Base-by-base conservation (phyloP, 2,797 vertebrate genomes). In the Synaphobranchus kaupii region DNA sequence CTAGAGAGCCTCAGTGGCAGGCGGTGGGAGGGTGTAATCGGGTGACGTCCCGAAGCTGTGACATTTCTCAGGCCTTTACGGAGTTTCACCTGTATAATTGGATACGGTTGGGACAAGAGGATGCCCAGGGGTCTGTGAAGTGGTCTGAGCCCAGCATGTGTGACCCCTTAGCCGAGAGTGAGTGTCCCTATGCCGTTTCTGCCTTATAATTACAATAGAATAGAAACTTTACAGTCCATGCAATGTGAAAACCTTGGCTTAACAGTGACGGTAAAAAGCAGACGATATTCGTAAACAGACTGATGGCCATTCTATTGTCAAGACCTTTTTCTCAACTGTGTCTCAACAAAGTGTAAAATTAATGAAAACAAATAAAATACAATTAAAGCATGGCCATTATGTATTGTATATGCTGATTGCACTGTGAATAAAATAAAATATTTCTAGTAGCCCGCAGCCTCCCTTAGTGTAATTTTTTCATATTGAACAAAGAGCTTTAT, bases 21-120 rank as follows among this genome's bases (percentile, higher is more conserved):
- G 91, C 95, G 7, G 94, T 95, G 0, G 48, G 91, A 0, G 92
- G 92, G 89, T 96, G 96, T 25, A 68, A 94, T 47, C 87, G 91
- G 90, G 88, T 95, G 39, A 92, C 91, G 0, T 91, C 91, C 28
- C 88, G 3, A 5, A 93, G 84, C 83, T 96, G 95, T 28, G 93
- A 96, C 87, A 47, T 95, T 63, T 94, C 94, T 52, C 89, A 25
- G 34, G 90, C 85, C 82, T 94, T 96, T 76, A 85, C 87, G 0
- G 85, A 91, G 85, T 90, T 93, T 3, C 56, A 93, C 54, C n/a
- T 91, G 5, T 94, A 92, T 88, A 93, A 95, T 68, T 91, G 91
- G 89, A 89, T 96, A n/a, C 92, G 90, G 0, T 90, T 96, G 17
- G 92, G 91, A 10, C 88, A 93, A 60, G 92, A 93, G 89, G 87